Evolutionary conservation across 2,113 vertebrate genomes (phyloP), one percentile per base, ranked within the genome.

Genomic region (Chaenogobius annularis): DNA sequence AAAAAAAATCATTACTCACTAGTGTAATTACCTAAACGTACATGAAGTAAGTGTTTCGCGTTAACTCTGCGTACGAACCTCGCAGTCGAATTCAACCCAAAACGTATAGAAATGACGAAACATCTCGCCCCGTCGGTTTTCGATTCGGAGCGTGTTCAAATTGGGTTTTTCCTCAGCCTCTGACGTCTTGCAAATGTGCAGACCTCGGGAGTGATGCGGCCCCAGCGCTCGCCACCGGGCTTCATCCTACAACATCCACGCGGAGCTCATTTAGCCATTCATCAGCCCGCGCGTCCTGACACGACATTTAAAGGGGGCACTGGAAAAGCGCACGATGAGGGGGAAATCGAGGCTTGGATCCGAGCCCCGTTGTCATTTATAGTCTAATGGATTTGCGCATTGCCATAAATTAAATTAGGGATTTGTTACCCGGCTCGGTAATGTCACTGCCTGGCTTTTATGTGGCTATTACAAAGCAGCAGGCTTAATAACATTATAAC

Each of bases 141-240:
- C n/a, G 17, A 3, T n/a, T 9, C 15, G 10, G 11, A 19, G 52
- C n/a, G 23, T 52, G 54, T 66, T 58, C 44, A 66, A 74, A 83
- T 73, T 43, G 69, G 70, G n/a, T n/a, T n/a, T 58, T 55, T 66
- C 37, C 7, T 7, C 35, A 72, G 40, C 74, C 70, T 61, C 50
- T 59, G 72, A 61, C 74, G 70, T 77, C 61, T 84, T 73, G 70
- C 52, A 56, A 15, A 69, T n/a, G 26, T 31, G 26, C 26, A 31
- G 26, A 4, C 26, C 4, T 31, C 26, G n/a, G 4, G 26, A 31
- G 26, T 31, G 4, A 31, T 31, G 26, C 26, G 26, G 26, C 26
- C 4, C 26, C 26, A 31, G 26, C 4, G 26, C 26, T 31, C 4
- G 26, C 4, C 26, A 31, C 26, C 26, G 26, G 26, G 26, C 26